Evolutionary conservation across 2,113 vertebrate genomes (phyloP).

Genomic region (Grus americana): DNA sequence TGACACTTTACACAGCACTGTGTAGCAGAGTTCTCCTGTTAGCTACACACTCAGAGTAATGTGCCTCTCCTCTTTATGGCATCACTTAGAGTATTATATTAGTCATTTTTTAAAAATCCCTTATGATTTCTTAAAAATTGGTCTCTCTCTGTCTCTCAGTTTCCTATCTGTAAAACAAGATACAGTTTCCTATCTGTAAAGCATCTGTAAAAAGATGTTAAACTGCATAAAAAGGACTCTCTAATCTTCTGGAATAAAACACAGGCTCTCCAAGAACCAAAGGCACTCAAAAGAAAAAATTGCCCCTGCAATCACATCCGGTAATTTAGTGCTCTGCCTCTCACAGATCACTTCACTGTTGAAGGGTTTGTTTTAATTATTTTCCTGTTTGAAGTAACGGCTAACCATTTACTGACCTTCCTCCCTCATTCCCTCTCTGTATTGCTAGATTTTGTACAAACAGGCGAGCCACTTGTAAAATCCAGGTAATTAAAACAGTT

Average conservation of each 20-base stretch:
- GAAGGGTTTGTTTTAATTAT: neutral
- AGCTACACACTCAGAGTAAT: neutral
- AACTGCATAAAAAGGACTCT: neutral
- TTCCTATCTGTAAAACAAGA: neutral
- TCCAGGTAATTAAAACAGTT: neutral
- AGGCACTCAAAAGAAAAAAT: neutral
- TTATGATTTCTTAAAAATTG: neutral
- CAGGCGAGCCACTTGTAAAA: neutral
- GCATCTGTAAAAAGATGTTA: neutral
- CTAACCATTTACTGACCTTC: neutral
- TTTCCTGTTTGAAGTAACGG: neutral
- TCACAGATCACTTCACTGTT: neutral
- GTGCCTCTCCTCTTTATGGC: neutral
- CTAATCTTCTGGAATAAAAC: neutral
- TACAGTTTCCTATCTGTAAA: neutral
- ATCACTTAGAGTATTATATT: neutral
- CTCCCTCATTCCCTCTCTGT: neutral
- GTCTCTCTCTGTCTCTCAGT: neutral
- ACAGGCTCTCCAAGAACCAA: neutral
- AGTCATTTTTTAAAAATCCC: neutral
- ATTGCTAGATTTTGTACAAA: neutral
- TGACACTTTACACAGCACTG: neutral
- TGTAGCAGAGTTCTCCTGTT: neutral
- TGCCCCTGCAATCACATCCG: neutral
- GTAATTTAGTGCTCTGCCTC: accelerated